Evolutionary conservation across 2,888 invertebrate species (phyloP).

Genomic region (Saturnia pavonia): DNA sequence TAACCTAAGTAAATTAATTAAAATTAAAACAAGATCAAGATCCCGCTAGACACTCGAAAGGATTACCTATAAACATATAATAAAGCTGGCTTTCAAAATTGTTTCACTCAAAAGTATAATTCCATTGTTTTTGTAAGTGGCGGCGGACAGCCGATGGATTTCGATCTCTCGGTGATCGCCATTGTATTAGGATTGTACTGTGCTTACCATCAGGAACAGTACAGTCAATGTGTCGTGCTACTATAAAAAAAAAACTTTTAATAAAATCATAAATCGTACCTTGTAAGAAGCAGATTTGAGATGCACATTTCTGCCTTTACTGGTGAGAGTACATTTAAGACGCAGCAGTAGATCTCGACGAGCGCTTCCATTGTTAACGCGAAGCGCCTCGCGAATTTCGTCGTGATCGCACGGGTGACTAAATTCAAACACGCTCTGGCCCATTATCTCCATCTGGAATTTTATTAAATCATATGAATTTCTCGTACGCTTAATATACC

Average conservation of each 20-base stretch:
- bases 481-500: background rate
- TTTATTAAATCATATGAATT: background rate
- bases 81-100: too few relatives aligned
- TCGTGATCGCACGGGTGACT: slow-evolving; percentile 97
- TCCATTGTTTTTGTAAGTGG: background rate
- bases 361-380: slow-evolving; percentile 62
- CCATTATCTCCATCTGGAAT: slow-evolving; percentile 95
- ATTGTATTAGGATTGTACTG: too few relatives aligned
- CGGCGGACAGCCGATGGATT: background rate
- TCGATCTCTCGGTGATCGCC: too few relatives aligned
- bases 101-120: too few relatives aligned
- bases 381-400: slow-evolving; percentile 87
- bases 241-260: background rate
- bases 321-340: slow-evolving; percentile 96
- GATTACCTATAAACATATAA: too few relatives aligned
- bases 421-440: slow-evolving; percentile 96
- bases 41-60: too few relatives aligned
- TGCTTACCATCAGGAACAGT: too few relatives aligned
- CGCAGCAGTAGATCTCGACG: slow-evolving; percentile 87
- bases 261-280: slow-evolving; percentile 75
- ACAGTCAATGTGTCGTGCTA: too few relatives aligned
- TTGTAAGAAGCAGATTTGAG: slow-evolving; percentile 97
- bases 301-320: slow-evolving; percentile 97
- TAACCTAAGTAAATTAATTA: too few relatives aligned
- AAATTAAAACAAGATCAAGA: too few relatives aligned